Evolutionary conservation across 2,113 vertebrate species (phyloP).

Genomic region (Gymnobelideus leadbeateri): DNA sequence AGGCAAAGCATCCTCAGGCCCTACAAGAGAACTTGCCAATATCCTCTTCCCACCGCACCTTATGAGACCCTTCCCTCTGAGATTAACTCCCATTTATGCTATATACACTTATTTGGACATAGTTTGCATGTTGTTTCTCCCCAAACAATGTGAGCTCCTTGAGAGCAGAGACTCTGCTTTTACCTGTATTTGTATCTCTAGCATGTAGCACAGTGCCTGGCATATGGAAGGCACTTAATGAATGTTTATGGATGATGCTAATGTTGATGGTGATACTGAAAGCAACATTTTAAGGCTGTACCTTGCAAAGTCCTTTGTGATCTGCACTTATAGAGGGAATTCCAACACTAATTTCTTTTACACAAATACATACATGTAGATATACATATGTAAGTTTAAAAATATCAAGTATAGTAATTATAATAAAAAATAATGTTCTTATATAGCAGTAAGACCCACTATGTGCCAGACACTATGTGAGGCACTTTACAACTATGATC

Average conservation of each 20-base stretch:
- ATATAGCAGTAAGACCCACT: no score
- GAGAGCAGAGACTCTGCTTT: not conserved
- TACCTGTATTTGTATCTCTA: not conserved
- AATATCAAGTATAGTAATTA: no score
- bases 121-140: not conserved
- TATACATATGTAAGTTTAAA: no score
- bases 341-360: not conserved
- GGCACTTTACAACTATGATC: no score
- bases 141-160: not conserved
- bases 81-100: not conserved
- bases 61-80: not conserved
- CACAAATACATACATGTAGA: no score
- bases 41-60: accelerated
- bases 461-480: no score
- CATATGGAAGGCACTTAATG: not conserved
- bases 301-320: not conserved
- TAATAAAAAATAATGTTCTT: no score
- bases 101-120: not conserved
- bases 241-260: not conserved
- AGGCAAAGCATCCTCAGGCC: not conserved
- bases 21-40: not conserved
- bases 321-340: not conserved
- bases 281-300: not conserved
- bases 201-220: not conserved
- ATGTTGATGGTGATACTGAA: not conserved